Conservation (phyloP, 2,888 invertebrate genomes). For the Lasius fuliginosus region DNA sequence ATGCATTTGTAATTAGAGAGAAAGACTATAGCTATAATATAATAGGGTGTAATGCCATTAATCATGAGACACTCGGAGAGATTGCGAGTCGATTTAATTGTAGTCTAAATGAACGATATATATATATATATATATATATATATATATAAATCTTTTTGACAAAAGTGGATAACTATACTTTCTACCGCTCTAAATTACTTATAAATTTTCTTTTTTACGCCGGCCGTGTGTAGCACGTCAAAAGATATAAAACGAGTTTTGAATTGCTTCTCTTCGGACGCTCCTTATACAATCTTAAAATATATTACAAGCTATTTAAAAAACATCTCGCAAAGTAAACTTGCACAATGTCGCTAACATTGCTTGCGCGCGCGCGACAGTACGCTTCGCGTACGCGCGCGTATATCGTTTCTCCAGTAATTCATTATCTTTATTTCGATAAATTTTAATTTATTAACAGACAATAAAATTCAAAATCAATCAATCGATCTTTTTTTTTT, state of each 20-base stretch:
- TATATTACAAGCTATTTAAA: conserved; percentile 38
- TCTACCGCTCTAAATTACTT: conserved; percentile 49
- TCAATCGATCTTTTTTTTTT: background rate
- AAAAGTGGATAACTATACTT: conserved; percentile 60
- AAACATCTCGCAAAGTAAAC: conserved; percentile 40
- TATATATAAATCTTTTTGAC: conserved; percentile 65
- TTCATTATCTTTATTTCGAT: conserved; percentile 36
- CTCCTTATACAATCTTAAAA: conserved; percentile 30
- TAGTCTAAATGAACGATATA: conserved; percentile 57
- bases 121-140: background rate
- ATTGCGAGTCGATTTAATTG: conserved; percentile 66
- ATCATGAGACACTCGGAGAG: conserved; percentile 54
- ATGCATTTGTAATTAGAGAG: conserved; percentile 22
- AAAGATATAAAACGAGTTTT: conserved; percentile 39
- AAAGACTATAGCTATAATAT: conserved; percentile 1
- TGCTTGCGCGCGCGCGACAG: background rate
- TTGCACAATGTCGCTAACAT: conserved; percentile 25
- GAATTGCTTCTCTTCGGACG: conserved; percentile 34
- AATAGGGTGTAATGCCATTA: conserved; percentile 4
- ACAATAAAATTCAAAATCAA: conserved; percentile 35
- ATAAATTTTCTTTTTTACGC: conserved; percentile 35
- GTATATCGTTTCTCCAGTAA: background rate
- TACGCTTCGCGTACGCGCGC: conserved; percentile 7
- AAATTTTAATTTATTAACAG: conserved; percentile 42
- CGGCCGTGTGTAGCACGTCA: background rate